Base-by-base conservation (phyloP, 2,888 invertebrate species). In the Drosophila tripunctata region DNA sequence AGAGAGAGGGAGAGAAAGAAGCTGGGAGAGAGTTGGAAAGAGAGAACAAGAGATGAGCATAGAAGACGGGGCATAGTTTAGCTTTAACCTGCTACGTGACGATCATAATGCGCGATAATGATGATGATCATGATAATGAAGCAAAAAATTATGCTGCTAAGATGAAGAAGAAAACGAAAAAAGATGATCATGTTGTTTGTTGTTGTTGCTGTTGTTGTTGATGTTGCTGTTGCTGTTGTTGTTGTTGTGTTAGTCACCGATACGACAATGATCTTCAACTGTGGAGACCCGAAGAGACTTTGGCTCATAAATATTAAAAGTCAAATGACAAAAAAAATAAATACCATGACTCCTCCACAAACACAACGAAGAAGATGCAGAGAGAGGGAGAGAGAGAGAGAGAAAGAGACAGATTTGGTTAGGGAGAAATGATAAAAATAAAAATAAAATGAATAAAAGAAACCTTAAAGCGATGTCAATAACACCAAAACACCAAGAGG, bases 291-390 rank as follows among this genome's bases (percentile, higher is more conserved):
- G 40, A 60, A 52, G 35, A 61, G 51, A 41, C 60, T 43, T 55
- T 58, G 56, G 56, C 64, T 75, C 75, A 75, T 72, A 72, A 72
- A 72, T 65, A 72, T 65, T 56, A 45, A 69, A 58, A 64, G 70
- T 48, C 69, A 56, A 75, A 75, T 63, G 64, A 64, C 54, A 51
- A 75, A 50, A 64, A 63, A 51, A 69, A 44, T 60, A 58, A 64
- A 57, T 14, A 55, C 61, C 56, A 61, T 67, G 61, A 60, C 60
- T 72, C 73, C 67, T 40, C 51, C 57, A 50, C 38, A 35, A n/a
- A 21, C 54, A 45, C 31, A 36, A 17, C 51, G 24, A 50, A 55
- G 69, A 62, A n/a, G n/a, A 63, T 55, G 75, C 27, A 17, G 41
- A 35, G 17, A 27, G 43, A 17, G 17, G 24, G 44, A 51, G 52